Percentiles rank a stretch among this genome's conserved stretches.
These are phyloP conservation scores for Ectemnius lituratus DNA, from an alignment of 2,888 invertebrate species.

Conservation along the genomic window DNA sequence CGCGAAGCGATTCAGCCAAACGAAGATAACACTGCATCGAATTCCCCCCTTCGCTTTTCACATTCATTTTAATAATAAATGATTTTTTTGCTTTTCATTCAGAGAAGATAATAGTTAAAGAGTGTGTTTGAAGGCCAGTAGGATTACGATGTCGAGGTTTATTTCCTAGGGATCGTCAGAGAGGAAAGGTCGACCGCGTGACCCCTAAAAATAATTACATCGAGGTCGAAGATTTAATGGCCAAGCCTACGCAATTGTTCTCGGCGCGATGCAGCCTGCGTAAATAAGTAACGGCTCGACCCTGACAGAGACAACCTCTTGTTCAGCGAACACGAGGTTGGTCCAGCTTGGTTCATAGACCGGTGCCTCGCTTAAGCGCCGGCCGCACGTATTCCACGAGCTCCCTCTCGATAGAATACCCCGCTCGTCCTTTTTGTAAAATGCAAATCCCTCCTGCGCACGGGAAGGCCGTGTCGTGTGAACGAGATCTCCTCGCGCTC, in stretches of 20 bases:
- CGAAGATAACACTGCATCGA: too few species aligned
- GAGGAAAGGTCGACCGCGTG: slow-evolving; percentile 46
- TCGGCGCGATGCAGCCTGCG: slow-evolving; percentile 49
- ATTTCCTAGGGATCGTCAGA: slow-evolving; percentile 43
- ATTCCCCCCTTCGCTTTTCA: too few species aligned
- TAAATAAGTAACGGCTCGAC: slow-evolving; percentile 56
- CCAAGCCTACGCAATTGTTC: slow-evolving; percentile 58
- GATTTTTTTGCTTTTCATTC: too few species aligned
- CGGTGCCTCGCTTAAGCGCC: slow-evolving; percentile 41
- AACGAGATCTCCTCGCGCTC: slow-evolving; percentile 47
- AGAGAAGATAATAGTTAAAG: too few species aligned
- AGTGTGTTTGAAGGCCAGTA: neutral
- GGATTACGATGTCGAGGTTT: slow-evolving; percentile 37
- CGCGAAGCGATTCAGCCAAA: too few species aligned
- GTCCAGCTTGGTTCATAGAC: slow-evolving; percentile 49
- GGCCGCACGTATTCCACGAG: slow-evolving; percentile 40
- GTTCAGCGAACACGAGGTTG: slow-evolving; percentile 43
- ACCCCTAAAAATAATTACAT: slow-evolving; percentile 52
- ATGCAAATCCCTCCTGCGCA: slow-evolving; percentile 54
- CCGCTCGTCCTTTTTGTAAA: slow-evolving; percentile 52
- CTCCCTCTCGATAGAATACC: slow-evolving; percentile 36
- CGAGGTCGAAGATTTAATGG: slow-evolving; percentile 58
- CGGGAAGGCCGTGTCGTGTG: slow-evolving; percentile 48
- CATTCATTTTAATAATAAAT: too few species aligned
- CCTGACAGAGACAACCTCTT: slow-evolving; percentile 55